These are phyloP conservation scores for Drosophila neonasuta DNA, from an alignment of 2,888 invertebrate species.

Conservation along the genomic window DNA sequence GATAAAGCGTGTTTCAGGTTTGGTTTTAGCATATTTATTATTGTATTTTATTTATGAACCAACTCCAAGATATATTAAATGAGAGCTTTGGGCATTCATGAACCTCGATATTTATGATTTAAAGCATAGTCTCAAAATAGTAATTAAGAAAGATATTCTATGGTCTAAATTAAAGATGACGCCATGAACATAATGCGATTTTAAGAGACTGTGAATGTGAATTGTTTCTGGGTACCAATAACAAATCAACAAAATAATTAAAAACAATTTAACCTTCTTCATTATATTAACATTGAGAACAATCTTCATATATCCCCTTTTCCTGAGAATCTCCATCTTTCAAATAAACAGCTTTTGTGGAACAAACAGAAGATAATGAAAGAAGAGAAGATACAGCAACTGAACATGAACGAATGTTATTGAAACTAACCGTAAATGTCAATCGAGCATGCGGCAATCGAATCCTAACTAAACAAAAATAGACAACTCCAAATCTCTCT, in stretches of 20 bases:
- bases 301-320: neutral
- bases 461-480: conserved; percentile 17
- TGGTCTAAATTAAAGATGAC: neutral
- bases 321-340: neutral
- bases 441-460: conserved; percentile 21
- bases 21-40: conserved; percentile 1
- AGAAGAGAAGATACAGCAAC: neutral
- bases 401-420: neutral
- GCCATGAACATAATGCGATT: too few species aligned
- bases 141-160: neutral
- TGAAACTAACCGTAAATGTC: conserved; percentile 12
- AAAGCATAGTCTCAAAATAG: neutral
- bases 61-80: neutral
- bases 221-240: neutral
- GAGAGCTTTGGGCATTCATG: neutral
- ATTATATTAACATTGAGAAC: neutral
- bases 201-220: neutral
- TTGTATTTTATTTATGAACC: neutral
- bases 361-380: conserved; percentile 4
- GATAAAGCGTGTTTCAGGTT: neutral
- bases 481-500: conserved; percentile 26
- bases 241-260: neutral
- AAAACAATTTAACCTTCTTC: neutral
- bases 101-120: neutral
- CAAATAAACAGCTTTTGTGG: neutral